Conservation (phyloP, 1,140 invertebrate species). For the Tribolium castaneum region DNA sequence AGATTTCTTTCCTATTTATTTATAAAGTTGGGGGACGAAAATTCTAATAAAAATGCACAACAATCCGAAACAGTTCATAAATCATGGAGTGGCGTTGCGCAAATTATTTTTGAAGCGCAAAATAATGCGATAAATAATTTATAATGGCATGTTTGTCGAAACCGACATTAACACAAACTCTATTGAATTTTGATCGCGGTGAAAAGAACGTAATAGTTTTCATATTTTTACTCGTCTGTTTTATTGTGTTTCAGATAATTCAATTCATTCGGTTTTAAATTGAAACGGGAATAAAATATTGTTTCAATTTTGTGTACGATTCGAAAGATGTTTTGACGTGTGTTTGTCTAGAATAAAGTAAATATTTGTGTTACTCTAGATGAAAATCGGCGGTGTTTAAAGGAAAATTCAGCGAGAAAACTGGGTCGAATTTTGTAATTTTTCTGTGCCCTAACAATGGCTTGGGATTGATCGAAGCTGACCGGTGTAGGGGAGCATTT, state of each 20-base stretch:
- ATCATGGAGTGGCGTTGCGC: no score
- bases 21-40: no score
- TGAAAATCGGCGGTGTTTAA: not conserved
- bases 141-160: no score
- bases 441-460: constrained; percentile 20
- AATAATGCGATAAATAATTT: no score
- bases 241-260: not conserved
- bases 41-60: no score
- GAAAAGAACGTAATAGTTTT: not conserved
- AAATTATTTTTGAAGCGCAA: no score
- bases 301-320: not conserved
- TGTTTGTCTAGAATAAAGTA: not conserved
- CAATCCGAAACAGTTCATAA: no score
- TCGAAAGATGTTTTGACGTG: not conserved
- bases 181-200: no score
- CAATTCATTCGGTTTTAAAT: not conserved
- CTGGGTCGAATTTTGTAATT: constrained; percentile 27
- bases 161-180: no score
- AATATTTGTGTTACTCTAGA: not conserved
- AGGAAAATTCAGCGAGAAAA: constrained; percentile 15
- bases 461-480: constrained; percentile 29
- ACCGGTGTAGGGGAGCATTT: constrained; percentile 41
- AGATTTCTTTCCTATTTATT: no score
- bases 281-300: not conserved
- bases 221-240: not conserved